A percentile compares a stretch with the other conserved stretches of the same genome.
phyloP scores from a whole-genome alignment of 2,797 vertebrate genomes.

The Pteronotus mesoamericanus region DNA sequence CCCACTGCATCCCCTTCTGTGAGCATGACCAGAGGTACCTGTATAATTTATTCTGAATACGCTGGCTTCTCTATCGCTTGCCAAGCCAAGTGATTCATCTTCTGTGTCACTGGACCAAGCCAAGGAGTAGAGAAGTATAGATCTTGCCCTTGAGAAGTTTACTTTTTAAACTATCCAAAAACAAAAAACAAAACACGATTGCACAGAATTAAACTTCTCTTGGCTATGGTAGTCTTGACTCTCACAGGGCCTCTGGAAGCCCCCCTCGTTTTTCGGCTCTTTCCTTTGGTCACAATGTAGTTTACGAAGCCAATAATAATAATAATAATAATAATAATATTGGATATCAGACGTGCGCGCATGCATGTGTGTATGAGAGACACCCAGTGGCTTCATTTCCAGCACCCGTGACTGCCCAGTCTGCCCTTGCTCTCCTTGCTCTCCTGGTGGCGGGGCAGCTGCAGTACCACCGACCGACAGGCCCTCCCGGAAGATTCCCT shows the following conservation, averaged over 20 bases:
- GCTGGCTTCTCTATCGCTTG: not conserved
- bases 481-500: not conserved
- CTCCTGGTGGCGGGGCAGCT: not conserved
- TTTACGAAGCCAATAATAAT: not conserved
- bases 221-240: not conserved
- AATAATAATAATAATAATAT: not conserved
- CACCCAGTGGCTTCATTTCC: not conserved
- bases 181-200: not conserved
- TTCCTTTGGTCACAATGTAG: not conserved
- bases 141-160: not conserved
- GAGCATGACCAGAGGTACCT: not conserved
- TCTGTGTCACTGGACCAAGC: conserved; percentile 2
- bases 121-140: not conserved
- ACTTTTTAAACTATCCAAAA: conserved; percentile 5
- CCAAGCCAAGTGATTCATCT: not conserved
- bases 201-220: not conserved
- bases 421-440: not conserved
- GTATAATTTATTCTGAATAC: not conserved
- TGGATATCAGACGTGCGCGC: not conserved
- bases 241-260: not conserved
- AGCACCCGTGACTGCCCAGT: not conserved
- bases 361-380: not conserved
- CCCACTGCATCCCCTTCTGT: not conserved
- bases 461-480: not conserved
- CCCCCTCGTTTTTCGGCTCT: not conserved